Conservation (phyloP, 2,113 vertebrate genomes). For the Ornithorhynchus anatinus region DNA sequence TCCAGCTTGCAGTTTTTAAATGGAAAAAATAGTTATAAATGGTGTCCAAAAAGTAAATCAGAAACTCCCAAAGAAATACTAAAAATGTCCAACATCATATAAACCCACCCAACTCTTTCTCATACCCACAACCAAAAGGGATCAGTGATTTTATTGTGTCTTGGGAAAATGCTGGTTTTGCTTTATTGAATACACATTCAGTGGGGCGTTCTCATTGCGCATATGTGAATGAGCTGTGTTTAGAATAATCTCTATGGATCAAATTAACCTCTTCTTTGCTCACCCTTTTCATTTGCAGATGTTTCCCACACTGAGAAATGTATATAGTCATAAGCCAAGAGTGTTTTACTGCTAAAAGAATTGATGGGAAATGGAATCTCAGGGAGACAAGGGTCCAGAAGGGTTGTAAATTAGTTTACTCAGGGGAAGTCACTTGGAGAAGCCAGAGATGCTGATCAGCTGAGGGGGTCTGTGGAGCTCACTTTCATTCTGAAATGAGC, state of each 20-base stretch:
- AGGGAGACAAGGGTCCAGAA: conserved; percentile 48
- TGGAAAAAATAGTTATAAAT: conserved; percentile 33
- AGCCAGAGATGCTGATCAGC: conserved; percentile 41
- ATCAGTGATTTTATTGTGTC: background rate
- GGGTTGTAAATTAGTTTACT: conserved; percentile 11
- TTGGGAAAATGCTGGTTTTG: conserved; percentile 10
- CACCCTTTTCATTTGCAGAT: conserved; percentile 8
- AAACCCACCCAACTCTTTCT: background rate
- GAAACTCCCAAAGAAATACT: conserved; percentile 17
- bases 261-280: conserved; percentile 11
- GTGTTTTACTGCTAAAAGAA: conserved; percentile 51
- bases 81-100: background rate
- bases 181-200: background rate
- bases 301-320: conserved; percentile 24
- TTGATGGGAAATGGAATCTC: conserved; percentile 53
- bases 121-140: background rate
- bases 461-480: conserved; percentile 51
- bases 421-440: conserved; percentile 33
- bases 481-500: conserved; percentile 35
- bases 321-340: conserved; percentile 28
- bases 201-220: background rate
- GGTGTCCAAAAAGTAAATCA: conserved; percentile 46
- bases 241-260: conserved; percentile 9
- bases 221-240: background rate
- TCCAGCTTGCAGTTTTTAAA: conserved; percentile 37